Evolutionary conservation across 2,797 vertebrate species (phyloP).

Genomic region (Sphenodon punctatus): DNA sequence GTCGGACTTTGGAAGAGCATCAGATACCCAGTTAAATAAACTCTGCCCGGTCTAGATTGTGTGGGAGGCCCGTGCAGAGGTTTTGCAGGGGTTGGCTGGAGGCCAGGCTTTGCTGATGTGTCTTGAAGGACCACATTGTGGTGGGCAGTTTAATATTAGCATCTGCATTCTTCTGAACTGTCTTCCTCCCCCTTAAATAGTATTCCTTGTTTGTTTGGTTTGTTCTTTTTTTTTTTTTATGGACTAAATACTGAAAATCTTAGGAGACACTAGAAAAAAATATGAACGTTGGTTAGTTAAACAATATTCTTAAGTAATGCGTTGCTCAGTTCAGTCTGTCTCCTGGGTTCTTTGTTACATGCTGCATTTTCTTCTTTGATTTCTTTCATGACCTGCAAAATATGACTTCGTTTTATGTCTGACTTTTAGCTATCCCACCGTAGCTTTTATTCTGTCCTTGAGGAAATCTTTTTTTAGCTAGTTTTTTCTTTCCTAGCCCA

Average conservation of each 20-base stretch:
- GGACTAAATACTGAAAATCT: not conserved
- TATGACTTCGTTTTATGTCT: not conserved
- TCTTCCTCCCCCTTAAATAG: not conserved
- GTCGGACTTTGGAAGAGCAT: not conserved
- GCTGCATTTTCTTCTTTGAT: constrained; percentile 15
- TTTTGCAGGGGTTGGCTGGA: not conserved
- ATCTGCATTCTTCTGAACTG: not conserved
- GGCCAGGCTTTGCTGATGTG: not conserved
- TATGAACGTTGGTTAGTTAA: constrained; percentile 48
- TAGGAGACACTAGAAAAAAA: not conserved
- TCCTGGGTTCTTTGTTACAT: constrained; percentile 24
- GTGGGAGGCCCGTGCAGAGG: not conserved
- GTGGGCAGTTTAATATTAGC: not conserved
- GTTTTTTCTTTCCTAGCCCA: constrained; percentile 12
- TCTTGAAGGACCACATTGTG: not conserved
- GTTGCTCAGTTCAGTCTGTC: constrained; percentile 7
- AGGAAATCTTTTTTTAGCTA: constrained; percentile 18
- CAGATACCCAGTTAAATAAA: not conserved
- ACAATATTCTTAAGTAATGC: constrained; percentile 13
- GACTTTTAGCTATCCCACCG: constrained; percentile 38
- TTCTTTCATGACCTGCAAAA: constrained; percentile 62
- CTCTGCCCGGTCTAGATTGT: not conserved
- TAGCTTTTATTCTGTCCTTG: constrained; percentile 9
- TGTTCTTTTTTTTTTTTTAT: too few relatives aligned
- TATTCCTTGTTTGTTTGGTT: too few relatives aligned